These are phyloP conservation scores for Andinoacara biseriatus DNA, from an alignment of 2,113 vertebrate species.

Conservation along the genomic window DNA sequence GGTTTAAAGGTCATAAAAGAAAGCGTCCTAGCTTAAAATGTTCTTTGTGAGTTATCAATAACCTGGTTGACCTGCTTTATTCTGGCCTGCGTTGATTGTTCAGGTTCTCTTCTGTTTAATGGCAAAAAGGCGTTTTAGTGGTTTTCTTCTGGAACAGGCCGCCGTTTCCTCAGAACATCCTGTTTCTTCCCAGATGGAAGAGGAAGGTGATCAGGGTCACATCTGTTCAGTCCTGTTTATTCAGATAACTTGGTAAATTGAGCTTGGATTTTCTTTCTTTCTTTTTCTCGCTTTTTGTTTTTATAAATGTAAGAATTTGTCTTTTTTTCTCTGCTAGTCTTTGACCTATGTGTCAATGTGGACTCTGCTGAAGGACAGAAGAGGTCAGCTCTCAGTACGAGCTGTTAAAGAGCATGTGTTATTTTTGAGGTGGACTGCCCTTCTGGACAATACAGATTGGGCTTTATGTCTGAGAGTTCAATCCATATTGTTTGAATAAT, in stretches of 20 bases:
- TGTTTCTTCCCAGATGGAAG: conserved; percentile 3
- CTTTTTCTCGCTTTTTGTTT: background rate
- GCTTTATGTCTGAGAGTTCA: background rate
- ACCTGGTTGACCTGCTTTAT: background rate
- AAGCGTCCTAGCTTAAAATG: background rate
- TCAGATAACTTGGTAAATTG: background rate
- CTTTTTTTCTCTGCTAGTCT: background rate
- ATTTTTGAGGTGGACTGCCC: background rate
- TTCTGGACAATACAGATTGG: rapidly evolving
- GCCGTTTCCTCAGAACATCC: background rate
- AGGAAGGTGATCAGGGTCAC: background rate
- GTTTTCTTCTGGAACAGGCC: background rate
- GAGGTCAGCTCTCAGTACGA: background rate
- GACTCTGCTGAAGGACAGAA: background rate
- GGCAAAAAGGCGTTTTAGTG: background rate
- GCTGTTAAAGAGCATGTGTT: background rate
- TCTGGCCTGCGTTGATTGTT: background rate
- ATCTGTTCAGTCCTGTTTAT: conserved; percentile 4
- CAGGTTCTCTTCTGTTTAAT: background rate
- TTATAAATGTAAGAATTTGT: background rate
- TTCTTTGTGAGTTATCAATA: background rate
- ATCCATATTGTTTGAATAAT: background rate
- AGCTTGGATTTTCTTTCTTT: background rate
- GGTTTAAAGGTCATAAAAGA: background rate
- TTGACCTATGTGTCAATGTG: background rate